Percentiles rank a stretch among this genome's conserved stretches.
These are phyloP conservation scores for Chloroclysta siterata DNA, from an alignment of 2,888 invertebrate genomes.

Conservation along the genomic window DNA sequence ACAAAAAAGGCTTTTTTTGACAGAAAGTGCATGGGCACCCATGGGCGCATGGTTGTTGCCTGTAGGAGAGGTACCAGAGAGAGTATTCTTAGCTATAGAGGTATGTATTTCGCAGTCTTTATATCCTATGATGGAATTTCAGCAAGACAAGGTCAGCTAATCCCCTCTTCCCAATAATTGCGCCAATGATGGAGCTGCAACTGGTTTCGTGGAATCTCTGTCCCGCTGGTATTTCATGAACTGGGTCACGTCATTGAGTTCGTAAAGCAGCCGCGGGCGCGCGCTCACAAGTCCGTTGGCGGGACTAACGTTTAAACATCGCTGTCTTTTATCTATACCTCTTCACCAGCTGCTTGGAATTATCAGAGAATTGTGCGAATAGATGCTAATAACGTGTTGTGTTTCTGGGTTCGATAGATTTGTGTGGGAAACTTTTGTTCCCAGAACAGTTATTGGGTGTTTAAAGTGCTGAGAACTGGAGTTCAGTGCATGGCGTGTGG, in stretches of 20 bases:
- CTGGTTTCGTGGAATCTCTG: constrained; percentile 26
- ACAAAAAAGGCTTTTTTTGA: too few relatives aligned
- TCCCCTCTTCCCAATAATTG: not conserved
- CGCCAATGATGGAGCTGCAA: constrained; percentile 8
- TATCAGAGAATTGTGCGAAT: constrained; percentile 24
- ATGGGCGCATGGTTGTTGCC: too few relatives aligned
- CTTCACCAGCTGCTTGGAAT: constrained; percentile 13
- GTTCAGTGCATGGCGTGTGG: not conserved
- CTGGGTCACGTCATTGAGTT: constrained; percentile 37
- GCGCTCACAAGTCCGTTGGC: constrained; percentile 41
- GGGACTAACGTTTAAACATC: constrained; percentile 28
- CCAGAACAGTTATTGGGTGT: constrained; percentile 15
- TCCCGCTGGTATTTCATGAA: constrained; percentile 31
- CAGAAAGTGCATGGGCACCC: too few relatives aligned
- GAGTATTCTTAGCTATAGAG: too few relatives aligned
- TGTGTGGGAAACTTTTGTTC: constrained; percentile 29
- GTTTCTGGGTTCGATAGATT: constrained; percentile 25
- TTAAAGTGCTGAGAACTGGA: constrained; percentile 11
- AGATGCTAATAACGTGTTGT: constrained; percentile 19
- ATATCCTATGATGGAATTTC: too few relatives aligned
- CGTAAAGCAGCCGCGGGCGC: constrained; percentile 25
- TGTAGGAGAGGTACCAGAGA: too few relatives aligned
- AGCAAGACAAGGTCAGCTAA: too few relatives aligned
- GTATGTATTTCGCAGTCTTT: too few relatives aligned
- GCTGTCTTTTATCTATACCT: constrained; percentile 11